Evolutionary conservation across 2,888 invertebrate species (phyloP).

Genomic region (Agrochola macilenta): DNA sequence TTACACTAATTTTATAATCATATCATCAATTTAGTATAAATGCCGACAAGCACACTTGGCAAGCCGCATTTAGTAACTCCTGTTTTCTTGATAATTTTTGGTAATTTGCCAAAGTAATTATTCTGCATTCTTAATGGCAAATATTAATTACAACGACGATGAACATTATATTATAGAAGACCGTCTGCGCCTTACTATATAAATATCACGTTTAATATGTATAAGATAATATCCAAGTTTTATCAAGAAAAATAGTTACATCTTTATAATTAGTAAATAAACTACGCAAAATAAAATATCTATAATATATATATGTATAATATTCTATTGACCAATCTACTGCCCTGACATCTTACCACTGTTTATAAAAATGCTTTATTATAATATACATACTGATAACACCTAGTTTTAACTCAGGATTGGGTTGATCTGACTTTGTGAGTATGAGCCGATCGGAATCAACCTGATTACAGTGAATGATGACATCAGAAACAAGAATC

Average conservation of each 20-base stretch:
- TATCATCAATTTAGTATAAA: constrained; percentile 44
- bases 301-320: constrained; percentile 42
- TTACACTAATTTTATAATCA: constrained; percentile 48
- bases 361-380: constrained; percentile 40
- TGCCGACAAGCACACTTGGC: constrained; percentile 40
- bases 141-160: constrained; percentile 34
- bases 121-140: constrained; percentile 41
- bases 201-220: constrained; percentile 31
- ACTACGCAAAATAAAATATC: constrained; percentile 60
- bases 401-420: constrained; percentile 11
- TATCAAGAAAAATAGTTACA: constrained; percentile 64
- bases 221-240: constrained; percentile 46
- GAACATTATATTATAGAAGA: constrained; percentile 40
- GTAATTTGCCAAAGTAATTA: constrained; percentile 55
- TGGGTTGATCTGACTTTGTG: background rate
- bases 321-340: constrained; percentile 59
- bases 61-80: constrained; percentile 44
- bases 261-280: constrained; percentile 52
- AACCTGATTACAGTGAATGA: constrained; percentile 19
- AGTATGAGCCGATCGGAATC: constrained; percentile 4
- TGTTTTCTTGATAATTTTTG: constrained; percentile 57
- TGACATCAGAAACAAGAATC: constrained; percentile 6
- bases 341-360: constrained; percentile 63
- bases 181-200: constrained; percentile 23
- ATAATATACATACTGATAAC: constrained; percentile 28